These are phyloP conservation scores for Neodontobutis hainanensis DNA, from an alignment of 2,113 vertebrate species.

Conservation along the genomic window DNA sequence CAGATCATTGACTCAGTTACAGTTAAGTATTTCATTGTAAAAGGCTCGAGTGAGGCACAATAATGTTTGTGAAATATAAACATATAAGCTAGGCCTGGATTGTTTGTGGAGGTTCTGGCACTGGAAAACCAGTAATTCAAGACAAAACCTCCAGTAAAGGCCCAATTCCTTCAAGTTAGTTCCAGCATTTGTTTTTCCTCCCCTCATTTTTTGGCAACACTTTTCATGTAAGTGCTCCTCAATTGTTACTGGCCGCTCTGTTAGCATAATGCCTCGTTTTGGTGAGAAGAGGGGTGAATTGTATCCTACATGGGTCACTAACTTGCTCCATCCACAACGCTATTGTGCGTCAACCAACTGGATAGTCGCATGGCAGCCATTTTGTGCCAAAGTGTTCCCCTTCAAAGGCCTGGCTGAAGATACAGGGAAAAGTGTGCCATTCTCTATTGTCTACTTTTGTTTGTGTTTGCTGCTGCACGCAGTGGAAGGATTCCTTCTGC, in stretches of 20 bases:
- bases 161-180: slow-evolving; percentile 3
- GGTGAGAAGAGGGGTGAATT: slow-evolving; percentile 41
- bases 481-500: slow-evolving; percentile 6
- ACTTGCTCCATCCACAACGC: slow-evolving; percentile 52
- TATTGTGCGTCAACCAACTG: slow-evolving; percentile 54
- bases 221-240: slow-evolving; percentile 22
- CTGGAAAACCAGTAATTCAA: background rate
- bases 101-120: background rate
- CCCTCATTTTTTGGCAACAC: slow-evolving; percentile 29
- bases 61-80: background rate
- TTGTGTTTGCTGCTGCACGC: slow-evolving; percentile 48
- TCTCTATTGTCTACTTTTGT: slow-evolving; percentile 47
- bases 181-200: slow-evolving; percentile 8
- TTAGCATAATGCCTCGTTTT: slow-evolving; percentile 53
- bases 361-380: slow-evolving; percentile 68
- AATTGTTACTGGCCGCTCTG: slow-evolving; percentile 36
- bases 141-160: slow-evolving; percentile 13
- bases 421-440: slow-evolving; percentile 61
- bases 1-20: slow-evolving; percentile 14
- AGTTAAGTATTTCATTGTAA: slow-evolving; percentile 16
- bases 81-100: background rate
- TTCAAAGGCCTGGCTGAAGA: slow-evolving; percentile 55
- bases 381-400: slow-evolving; percentile 63
- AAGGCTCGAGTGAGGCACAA: background rate
- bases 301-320: slow-evolving; percentile 64